A percentile compares a stretch with the other conserved stretches of the same genome.
Conservation (phyloP, 2,797 vertebrate species). For the Eulemur albifrons region DNA sequence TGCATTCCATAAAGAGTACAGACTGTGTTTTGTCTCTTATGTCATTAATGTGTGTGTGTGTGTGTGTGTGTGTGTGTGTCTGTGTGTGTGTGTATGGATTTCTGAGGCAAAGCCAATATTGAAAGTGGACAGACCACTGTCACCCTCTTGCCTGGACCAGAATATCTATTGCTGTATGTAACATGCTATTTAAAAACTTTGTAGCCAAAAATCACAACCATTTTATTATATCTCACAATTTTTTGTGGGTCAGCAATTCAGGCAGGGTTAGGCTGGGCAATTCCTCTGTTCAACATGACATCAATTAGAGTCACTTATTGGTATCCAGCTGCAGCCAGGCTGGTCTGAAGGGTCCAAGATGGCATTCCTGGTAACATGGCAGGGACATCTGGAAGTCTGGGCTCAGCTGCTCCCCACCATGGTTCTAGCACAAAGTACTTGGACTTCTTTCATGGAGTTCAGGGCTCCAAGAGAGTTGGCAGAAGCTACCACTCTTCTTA, state of each 20-base stretch:
- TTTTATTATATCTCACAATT: background rate
- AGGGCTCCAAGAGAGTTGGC: background rate
- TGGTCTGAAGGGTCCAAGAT: background rate
- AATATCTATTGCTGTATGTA: background rate
- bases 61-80: background rate
- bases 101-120: background rate
- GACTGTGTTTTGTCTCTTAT: background rate
- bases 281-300: background rate
- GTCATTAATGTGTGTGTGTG: background rate
- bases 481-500: background rate
- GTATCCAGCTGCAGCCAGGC: background rate
- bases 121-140: background rate
- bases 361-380: background rate
- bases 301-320: background rate
- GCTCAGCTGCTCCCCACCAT: background rate
- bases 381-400: background rate
- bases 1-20: background rate
- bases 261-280: background rate
- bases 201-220: background rate
- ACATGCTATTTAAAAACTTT: background rate
- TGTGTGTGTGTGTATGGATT: background rate
- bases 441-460: background rate
- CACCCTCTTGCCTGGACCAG: background rate
- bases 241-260: background rate
- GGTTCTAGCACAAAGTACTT: background rate